A percentile compares a stretch with the other conserved stretches of the same genome.
These are phyloP conservation scores for Calyptommatus sinebrachiatus DNA, from an alignment of 2,113 vertebrate species.

Conservation along the genomic window DNA sequence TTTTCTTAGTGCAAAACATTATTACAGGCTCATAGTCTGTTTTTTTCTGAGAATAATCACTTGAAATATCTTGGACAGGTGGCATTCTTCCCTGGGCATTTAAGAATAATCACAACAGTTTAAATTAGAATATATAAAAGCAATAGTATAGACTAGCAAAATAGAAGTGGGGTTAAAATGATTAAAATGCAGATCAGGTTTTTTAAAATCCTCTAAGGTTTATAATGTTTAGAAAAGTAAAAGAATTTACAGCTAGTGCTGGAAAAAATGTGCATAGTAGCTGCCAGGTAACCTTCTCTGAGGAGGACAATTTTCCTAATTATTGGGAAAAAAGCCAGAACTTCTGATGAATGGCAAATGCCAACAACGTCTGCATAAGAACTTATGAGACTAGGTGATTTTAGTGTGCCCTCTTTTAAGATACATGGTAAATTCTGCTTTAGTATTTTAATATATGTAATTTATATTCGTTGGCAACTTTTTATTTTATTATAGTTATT, in stretches of 20 bases:
- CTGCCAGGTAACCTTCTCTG: background rate
- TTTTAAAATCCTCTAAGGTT: background rate
- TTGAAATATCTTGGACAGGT: background rate
- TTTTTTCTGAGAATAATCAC: background rate
- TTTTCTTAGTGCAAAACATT: background rate
- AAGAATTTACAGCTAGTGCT: background rate
- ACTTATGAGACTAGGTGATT: background rate
- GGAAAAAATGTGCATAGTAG: background rate
- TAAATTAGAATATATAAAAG: background rate
- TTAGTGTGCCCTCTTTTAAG: background rate
- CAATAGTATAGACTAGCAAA: background rate
- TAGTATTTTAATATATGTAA: too few species aligned
- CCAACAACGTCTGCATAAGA: background rate
- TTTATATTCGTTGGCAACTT: too few species aligned
- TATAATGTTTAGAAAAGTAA: background rate
- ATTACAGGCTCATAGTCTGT: background rate
- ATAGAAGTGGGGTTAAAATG: background rate
- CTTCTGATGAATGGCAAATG: background rate
- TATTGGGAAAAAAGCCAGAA: background rate
- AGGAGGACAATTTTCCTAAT: background rate
- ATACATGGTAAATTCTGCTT: background rate
- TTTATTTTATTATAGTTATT: too few species aligned
- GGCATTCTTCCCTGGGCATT: background rate
- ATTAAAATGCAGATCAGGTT: background rate
- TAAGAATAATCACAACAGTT: background rate